Conservation (phyloP, 2,888 invertebrate genomes). For the Cataglyphis altisquamis region DNA sequence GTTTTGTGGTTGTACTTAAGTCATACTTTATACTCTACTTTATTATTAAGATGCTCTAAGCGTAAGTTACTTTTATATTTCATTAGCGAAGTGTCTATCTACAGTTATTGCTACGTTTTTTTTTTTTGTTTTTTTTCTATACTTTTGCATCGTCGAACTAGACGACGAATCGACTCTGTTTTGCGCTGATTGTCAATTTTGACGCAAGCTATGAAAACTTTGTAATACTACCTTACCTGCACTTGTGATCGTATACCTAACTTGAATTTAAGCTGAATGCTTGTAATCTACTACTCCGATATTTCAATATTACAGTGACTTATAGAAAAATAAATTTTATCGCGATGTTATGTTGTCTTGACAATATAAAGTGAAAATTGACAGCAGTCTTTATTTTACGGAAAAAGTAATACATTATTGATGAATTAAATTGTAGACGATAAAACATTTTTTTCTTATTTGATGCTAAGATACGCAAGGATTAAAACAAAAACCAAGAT, state of each 20-base stretch:
- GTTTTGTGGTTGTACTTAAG: constrained; percentile 86
- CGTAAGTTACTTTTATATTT: constrained; percentile 71
- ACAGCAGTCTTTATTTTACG: constrained; percentile 1
- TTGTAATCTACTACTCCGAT: constrained; percentile 21
- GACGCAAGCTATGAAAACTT: constrained; percentile 35
- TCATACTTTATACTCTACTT: constrained; percentile 83
- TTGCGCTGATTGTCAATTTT: constrained; percentile 27
- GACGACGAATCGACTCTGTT: constrained; percentile 18
- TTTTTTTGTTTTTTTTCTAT: constrained; percentile 29
- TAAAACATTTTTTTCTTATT: neutral
- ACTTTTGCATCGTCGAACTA: constrained; percentile 31
- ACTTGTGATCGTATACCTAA: constrained; percentile 56
- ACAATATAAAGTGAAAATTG: neutral
- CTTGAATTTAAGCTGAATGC: constrained; percentile 43
- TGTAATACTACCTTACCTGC: constrained; percentile 48
- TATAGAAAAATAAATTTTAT: constrained; percentile 9
- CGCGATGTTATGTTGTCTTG: neutral
- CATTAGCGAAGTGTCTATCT: constrained; percentile 73
- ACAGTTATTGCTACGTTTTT: constrained; percentile 67
- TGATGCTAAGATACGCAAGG: neutral
- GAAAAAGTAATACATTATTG: constrained; percentile 7
- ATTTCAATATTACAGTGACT: constrained; percentile 4
- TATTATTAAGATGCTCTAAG: constrained; percentile 74
- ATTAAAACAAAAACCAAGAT: neutral
- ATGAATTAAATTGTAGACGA: neutral